Percentiles rank a stretch among this genome's conserved stretches.
Conservation (phyloP, 2,113 vertebrate species). For the Chauna torquata region DNA sequence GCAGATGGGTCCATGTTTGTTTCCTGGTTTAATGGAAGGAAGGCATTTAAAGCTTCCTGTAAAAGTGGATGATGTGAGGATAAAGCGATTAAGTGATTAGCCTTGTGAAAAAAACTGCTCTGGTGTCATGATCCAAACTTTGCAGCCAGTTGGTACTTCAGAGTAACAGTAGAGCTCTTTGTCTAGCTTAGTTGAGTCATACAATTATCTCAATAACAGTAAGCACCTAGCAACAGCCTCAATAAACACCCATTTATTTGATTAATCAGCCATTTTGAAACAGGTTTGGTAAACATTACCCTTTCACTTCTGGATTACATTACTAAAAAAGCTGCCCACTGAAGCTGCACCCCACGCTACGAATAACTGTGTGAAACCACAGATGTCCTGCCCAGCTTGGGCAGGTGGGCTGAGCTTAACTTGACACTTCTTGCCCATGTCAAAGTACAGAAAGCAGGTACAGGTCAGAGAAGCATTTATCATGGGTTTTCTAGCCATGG, state of each 20-base stretch:
- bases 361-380: neutral
- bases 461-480: neutral
- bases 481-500: neutral
- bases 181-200: slow-evolving; percentile 60
- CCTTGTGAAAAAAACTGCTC: neutral
- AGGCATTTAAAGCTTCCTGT: neutral
- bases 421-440: neutral
- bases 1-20: neutral
- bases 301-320: slow-evolving; percentile 28
- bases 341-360: neutral
- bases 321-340: slow-evolving; percentile 23
- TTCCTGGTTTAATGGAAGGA: neutral
- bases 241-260: slow-evolving; percentile 63
- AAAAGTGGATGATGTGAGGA: neutral
- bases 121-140: neutral
- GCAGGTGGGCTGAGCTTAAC: neutral
- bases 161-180: slow-evolving; percentile 53
- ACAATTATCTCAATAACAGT: slow-evolving; percentile 63
- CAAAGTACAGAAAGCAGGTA: neutral
- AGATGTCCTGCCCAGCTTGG: neutral
- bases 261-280: slow-evolving; percentile 59
- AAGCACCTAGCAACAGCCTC: slow-evolving; percentile 54
- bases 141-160: neutral
- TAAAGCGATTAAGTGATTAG: neutral
- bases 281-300: slow-evolving; percentile 42